Base-by-base conservation (phyloP, 2,113 vertebrate species). In the Pseudorhombus dupliciocellatus region DNA sequence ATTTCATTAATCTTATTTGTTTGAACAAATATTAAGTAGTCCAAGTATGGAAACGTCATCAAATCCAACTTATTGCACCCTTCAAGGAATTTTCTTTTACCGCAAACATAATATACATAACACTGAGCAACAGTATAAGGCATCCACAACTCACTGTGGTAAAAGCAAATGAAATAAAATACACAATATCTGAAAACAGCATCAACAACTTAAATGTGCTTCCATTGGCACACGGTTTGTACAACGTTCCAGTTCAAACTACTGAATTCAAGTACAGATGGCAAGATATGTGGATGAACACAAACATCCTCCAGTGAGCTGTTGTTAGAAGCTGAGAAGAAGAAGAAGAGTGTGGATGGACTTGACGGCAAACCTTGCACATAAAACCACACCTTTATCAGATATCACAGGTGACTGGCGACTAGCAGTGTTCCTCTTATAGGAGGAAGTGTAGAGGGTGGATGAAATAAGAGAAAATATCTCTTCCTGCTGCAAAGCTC, bases 161-260 rank as follows among this genome's bases (percentile, higher is more conserved):
- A 68, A 77, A 79, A 64, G 60, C 60, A 77, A 80, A 75, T 70
- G 71, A 46, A 44, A 64, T 66, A 73, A 81, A 46, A 74, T 16
- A 44, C 58, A 63, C n/a, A 76, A 81, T 46, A 59, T 54, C 20
- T 25, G 31, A 74, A 80, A 69, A 40, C 60, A 70, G 46, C 26
- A 57, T 60, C 42, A 71, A 61, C 48, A 7, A 53, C 53, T 70
- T 54, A 51, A 40, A 67, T 73, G 68, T 42, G 25, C 48, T 80
- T 78, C 81, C 82, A 82, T 90, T 93, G 92, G 92, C 92, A 93
- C 90, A 70, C 55, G 54, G 54, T 80, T 80, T 72, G 70, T 70
- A 69, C 62, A 86, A 34, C 2, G 14, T 60, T 87, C 68, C 73
- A 60, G 69, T 81, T 84, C 24, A 46, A 81, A 61, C 54, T 59